A percentile compares a stretch with the other conserved stretches of the same genome.
Evolutionary conservation across 2,888 invertebrate genomes (phyloP).

Genomic region (Plagodis dolabraria): DNA sequence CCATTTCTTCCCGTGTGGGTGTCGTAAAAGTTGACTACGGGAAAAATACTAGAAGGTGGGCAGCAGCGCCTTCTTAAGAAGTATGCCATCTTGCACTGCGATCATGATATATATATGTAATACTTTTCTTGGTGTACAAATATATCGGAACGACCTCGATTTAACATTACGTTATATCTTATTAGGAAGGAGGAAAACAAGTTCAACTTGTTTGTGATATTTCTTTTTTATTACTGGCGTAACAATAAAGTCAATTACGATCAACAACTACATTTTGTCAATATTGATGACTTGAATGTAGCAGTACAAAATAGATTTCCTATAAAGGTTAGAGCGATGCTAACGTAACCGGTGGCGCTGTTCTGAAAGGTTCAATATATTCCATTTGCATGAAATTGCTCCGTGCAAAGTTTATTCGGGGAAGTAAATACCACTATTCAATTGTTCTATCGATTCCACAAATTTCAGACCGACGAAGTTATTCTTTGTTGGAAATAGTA

Average conservation of each 20-base stretch:
- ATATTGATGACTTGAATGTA: background rate
- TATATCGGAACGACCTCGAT: no score
- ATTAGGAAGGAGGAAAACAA: background rate
- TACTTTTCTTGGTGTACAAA: no score
- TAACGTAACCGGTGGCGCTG: constrained; percentile 22
- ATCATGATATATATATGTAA: no score
- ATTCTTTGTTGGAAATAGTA: background rate
- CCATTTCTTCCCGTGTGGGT: no score
- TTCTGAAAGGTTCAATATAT: constrained; percentile 22
- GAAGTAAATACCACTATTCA: constrained; percentile 35
- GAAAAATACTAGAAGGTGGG: no score
- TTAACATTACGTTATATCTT: background rate
- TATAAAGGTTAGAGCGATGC: constrained; percentile 17
- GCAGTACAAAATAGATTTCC: background rate
- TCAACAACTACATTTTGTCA: background rate
- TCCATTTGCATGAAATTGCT: constrained; percentile 31
- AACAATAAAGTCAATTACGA: background rate
- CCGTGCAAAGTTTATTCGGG: constrained; percentile 16
- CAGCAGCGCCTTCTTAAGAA: no score
- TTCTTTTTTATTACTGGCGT: background rate
- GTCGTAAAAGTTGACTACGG: no score
- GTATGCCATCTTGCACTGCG: no score
- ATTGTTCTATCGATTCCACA: constrained; percentile 38
- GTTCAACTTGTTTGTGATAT: background rate
- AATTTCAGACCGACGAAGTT: background rate